Evolutionary conservation across 2,888 invertebrate genomes (phyloP).

Genomic region (Netelia inedita): DNA sequence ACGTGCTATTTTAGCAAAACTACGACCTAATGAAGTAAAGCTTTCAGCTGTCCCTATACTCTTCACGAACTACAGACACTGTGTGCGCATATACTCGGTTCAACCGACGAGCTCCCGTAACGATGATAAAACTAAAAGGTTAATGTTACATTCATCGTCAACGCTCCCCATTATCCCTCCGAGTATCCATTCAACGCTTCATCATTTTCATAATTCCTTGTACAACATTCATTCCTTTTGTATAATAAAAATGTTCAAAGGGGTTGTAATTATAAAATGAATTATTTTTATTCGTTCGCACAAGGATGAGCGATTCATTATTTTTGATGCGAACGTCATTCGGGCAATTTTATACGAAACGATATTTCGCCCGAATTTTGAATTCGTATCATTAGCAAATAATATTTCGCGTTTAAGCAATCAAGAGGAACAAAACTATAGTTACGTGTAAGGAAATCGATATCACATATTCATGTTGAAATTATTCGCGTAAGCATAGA

Average conservation of each 20-base stretch:
- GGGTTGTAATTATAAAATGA: neutral
- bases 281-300: neutral
- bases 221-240: too few species aligned
- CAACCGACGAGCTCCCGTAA: constrained; percentile 10
- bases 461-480: neutral
- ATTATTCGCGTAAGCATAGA: neutral
- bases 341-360: neutral
- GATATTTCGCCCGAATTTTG: neutral
- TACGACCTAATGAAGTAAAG: constrained; percentile 57
- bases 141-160: neutral
- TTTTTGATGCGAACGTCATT: neutral
- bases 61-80: constrained; percentile 4
- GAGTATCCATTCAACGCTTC: neutral
- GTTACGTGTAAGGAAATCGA: too few species aligned
- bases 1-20: constrained; percentile 53
- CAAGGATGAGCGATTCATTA: too few species aligned
- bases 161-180: constrained; percentile 2
- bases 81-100: neutral
- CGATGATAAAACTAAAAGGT: constrained; percentile 9
- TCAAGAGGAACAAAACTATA: neutral
- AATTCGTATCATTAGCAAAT: neutral
- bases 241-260: neutral
- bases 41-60: constrained; percentile 46
- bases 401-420: too few species aligned
- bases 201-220: neutral